A percentile compares a stretch with the other conserved stretches of the same genome.
phyloP scores from a whole-genome alignment of 2,888 invertebrate genomes.

The Drosophila paramelanica region DNA sequence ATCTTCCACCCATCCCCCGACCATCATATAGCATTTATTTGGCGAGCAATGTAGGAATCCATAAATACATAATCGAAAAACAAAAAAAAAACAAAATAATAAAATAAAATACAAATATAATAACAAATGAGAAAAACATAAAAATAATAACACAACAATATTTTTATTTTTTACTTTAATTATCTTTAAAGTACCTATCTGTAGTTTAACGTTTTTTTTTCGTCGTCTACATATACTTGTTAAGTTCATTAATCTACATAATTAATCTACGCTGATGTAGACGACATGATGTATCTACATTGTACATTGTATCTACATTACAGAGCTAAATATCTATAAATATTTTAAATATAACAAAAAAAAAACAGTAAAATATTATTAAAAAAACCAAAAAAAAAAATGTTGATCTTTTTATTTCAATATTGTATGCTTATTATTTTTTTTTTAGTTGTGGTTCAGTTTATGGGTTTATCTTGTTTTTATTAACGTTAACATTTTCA shows the following conservation, averaged over 20 bases:
- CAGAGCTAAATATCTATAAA: slow-evolving; percentile 67
- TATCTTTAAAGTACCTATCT: slow-evolving; percentile 63
- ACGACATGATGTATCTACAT: slow-evolving; percentile 62
- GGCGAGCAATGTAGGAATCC: slow-evolving; percentile 44
- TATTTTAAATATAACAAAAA: slow-evolving; percentile 73
- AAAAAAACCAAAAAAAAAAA: slow-evolving; percentile 63
- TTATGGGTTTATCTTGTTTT: not conserved
- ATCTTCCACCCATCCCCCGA: slow-evolving; percentile 4
- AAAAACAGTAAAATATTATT: slow-evolving; percentile 76
- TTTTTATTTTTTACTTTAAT: slow-evolving; percentile 62
- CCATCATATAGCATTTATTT: slow-evolving; percentile 40
- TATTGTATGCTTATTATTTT: slow-evolving; percentile 9
- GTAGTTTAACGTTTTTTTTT: slow-evolving; percentile 60
- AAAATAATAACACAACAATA: slow-evolving; percentile 20
- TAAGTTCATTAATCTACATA: slow-evolving; percentile 75
- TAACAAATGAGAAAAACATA: slow-evolving; percentile 27
- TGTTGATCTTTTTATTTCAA: slow-evolving; percentile 25
- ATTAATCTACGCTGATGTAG: slow-evolving; percentile 33
- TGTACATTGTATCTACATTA: slow-evolving; percentile 77
- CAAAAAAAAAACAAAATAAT: not conserved
- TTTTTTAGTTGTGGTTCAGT: slow-evolving; percentile 3
- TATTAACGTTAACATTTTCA: slow-evolving; percentile 4
- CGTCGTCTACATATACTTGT: slow-evolving; percentile 69
- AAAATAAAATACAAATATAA: slow-evolving; percentile 23
- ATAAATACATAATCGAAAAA: slow-evolving; percentile 22